phyloP scores from a whole-genome alignment of 2,888 invertebrate genomes.

The Kuschelorhynchus macadamiae region DNA sequence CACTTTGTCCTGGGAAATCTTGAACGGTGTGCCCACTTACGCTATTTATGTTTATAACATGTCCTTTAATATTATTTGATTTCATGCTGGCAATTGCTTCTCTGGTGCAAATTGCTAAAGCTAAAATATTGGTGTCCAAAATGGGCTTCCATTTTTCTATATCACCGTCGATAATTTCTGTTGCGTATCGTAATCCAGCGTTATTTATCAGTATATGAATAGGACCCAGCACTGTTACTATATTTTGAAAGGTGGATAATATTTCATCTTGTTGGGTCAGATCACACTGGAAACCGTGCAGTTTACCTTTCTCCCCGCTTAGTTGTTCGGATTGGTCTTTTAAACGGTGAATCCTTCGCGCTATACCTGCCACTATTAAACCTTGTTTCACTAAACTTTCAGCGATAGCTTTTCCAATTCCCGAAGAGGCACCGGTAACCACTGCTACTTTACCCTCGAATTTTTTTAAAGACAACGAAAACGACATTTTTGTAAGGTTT shows the following conservation, averaged over 20 bases:
- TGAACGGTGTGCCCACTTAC: conserved; percentile 55
- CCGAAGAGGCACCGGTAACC: conserved; percentile 56
- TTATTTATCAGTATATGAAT: conserved; percentile 57
- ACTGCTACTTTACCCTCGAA: conserved; percentile 56
- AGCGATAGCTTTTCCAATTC: conserved; percentile 54
- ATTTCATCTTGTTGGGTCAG: conserved; percentile 57
- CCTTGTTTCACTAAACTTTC: conserved; percentile 54
- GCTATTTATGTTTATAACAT: conserved; percentile 59
- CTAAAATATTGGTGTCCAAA: conserved; percentile 41
- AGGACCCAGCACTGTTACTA: conserved; percentile 56
- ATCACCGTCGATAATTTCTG: conserved; percentile 49
- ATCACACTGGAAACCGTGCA: conserved; percentile 54
- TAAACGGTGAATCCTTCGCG: conserved; percentile 55
- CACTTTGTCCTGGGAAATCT: conserved; percentile 31
- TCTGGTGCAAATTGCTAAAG: conserved; percentile 51
- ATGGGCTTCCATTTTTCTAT: conserved; percentile 52
- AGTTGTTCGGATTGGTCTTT: conserved; percentile 51
- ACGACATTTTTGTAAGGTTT: too few relatives aligned
- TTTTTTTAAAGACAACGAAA: conserved; percentile 49
- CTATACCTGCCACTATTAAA: conserved; percentile 56
- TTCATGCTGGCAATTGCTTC: conserved; percentile 57
- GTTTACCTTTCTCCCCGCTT: conserved; percentile 49
- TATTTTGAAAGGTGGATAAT: conserved; percentile 55
- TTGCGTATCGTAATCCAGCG: conserved; percentile 28
- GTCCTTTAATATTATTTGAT: conserved; percentile 55